A percentile compares a stretch with the other conserved stretches of the same genome.
Conservation (phyloP, 2,113 vertebrate species). For the Micromys minutus region DNA sequence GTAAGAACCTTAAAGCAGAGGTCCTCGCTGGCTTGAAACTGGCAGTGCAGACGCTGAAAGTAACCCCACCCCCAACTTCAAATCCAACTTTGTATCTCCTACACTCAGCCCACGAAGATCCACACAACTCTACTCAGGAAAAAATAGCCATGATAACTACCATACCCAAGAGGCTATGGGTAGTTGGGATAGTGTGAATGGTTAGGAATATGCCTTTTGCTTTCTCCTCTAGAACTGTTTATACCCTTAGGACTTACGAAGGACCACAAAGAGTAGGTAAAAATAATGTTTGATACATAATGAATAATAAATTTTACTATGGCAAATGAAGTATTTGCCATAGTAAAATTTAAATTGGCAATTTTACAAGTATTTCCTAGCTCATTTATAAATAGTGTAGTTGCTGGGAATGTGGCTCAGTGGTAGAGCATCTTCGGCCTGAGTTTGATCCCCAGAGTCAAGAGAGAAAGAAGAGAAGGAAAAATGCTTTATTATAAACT, state of each 20-base stretch:
- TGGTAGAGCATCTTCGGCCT: background rate
- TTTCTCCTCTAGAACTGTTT: background rate
- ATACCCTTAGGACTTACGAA: background rate
- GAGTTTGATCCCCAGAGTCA: background rate
- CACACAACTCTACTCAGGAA: background rate
- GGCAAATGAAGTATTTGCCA: background rate
- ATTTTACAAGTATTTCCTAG: background rate
- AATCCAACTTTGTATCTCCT: background rate
- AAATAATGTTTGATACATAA: no score
- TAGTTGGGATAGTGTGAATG: background rate
- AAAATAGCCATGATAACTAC: background rate
- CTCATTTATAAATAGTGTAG: background rate
- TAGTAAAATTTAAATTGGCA: constrained; percentile 15
- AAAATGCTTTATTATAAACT: background rate
- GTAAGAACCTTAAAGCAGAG: constrained; percentile 39
- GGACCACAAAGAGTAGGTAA: background rate
- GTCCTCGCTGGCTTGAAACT: background rate
- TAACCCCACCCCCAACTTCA: background rate
- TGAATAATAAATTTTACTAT: no score
- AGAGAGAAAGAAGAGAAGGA: background rate
- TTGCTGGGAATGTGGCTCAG: background rate
- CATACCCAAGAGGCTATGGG: background rate
- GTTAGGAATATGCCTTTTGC: background rate
- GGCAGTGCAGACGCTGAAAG: background rate
- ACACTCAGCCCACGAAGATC: background rate